These are phyloP conservation scores for Nymphalis urticae DNA, from an alignment of 2,888 invertebrate genomes.

Conservation along the genomic window DNA sequence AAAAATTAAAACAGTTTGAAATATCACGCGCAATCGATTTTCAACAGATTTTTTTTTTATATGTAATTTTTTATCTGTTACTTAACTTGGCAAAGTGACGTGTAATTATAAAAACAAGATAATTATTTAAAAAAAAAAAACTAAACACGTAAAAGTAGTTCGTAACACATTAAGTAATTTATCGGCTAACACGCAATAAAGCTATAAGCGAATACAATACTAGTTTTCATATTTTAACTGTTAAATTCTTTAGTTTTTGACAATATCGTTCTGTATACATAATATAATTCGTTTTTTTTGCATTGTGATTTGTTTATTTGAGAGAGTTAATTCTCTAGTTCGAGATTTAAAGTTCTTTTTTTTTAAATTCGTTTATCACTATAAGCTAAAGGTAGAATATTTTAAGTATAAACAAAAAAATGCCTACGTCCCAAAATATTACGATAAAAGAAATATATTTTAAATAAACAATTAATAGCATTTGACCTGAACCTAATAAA, in stretches of 20 bases:
- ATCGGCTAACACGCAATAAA: neutral
- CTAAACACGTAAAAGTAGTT: neutral
- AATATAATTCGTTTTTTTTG: too few relatives aligned
- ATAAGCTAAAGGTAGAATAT: too few relatives aligned
- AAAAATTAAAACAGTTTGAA: neutral
- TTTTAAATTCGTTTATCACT: too few relatives aligned
- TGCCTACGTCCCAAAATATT: neutral
- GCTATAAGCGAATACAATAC: neutral
- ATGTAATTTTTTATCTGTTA: constrained; percentile 5
- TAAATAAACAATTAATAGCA: neutral
- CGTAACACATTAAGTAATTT: constrained; percentile 7
- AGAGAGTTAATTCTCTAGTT: too few relatives aligned
- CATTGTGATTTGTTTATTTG: too few relatives aligned
- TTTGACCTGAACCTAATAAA: constrained; percentile 22
- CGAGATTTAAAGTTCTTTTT: too few relatives aligned
- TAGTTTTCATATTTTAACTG: constrained; percentile 3
- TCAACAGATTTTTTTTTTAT: neutral
- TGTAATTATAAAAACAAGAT: constrained; percentile 6
- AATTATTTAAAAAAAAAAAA: neutral
- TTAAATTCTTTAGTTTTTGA: neutral
- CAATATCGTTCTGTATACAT: neutral
- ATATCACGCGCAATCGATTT: neutral
- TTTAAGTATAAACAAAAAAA: neutral
- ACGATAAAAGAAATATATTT: neutral
- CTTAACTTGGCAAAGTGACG: constrained; percentile 9